phyloP scores from a whole-genome alignment of 2,888 invertebrate species.

The Drosophila pseudotalamancana region DNA sequence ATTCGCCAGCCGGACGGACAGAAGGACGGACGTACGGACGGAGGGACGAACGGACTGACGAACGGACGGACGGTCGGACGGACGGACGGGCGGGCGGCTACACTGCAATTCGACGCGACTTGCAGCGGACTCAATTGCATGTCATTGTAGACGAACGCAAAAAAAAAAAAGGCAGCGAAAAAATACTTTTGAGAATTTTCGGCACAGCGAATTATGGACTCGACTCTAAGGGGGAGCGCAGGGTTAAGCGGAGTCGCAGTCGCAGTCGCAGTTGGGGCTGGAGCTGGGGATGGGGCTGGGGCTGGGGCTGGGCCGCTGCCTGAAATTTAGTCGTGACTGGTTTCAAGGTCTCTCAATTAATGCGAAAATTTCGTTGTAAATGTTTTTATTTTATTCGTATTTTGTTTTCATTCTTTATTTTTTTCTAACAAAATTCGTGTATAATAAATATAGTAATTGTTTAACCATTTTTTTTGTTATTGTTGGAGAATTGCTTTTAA shows the following conservation, averaged over 20 bases:
- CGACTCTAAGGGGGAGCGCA: conserved; percentile 14
- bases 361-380: conserved; percentile 74
- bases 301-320: conserved; percentile 62
- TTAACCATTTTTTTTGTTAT: conserved; percentile 45
- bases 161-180: conserved; percentile 27
- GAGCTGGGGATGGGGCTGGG: conserved; percentile 20
- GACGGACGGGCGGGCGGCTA: conserved; percentile 31
- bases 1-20: conserved; percentile 49
- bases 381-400: conserved; percentile 38
- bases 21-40: too few relatives aligned
- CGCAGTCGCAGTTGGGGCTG: conserved; percentile 23
- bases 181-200: conserved; percentile 55
- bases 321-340: conserved; percentile 78
- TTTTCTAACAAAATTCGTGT: conserved; percentile 68
- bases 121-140: conserved; percentile 76
- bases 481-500: conserved; percentile 51
- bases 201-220: conserved; percentile 47
- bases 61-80: conserved; percentile 24
- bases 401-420: conserved; percentile 17
- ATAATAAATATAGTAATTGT: conserved; percentile 77
- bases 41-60: conserved; percentile 21
- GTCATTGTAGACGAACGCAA: conserved; percentile 71
- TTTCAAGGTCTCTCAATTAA: conserved; percentile 79
- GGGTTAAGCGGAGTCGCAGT: conserved; percentile 31
- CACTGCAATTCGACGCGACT: conserved; percentile 58